Conservation (phyloP, 2,113 vertebrate species). For the Elaphurus davidianus region DNA sequence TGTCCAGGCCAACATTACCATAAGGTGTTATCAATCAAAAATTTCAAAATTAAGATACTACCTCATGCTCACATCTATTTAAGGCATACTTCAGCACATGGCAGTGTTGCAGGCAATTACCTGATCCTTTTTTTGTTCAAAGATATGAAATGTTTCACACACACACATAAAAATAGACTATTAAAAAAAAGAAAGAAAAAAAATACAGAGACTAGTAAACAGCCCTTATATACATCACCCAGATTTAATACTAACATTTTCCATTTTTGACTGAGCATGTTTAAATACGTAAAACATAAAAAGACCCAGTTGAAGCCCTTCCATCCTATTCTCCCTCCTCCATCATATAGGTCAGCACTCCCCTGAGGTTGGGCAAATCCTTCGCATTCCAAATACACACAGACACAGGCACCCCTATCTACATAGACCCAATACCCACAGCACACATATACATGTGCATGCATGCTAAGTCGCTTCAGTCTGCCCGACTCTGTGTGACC, state of each 20-base stretch:
- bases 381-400: background rate
- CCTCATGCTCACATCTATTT: background rate
- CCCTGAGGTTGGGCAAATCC: background rate
- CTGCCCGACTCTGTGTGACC: background rate
- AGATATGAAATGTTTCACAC: background rate
- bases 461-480: background rate
- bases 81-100: background rate
- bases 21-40: background rate
- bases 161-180: background rate
- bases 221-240: background rate
- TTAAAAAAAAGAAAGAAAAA: background rate
- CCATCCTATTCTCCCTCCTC: background rate
- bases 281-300: background rate
- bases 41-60: background rate
- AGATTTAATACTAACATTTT: background rate
- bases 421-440: background rate
- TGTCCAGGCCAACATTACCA: background rate
- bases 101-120: background rate
- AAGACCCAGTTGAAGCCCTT: background rate
- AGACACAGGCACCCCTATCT: background rate
- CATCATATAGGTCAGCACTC: background rate
- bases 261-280: background rate
- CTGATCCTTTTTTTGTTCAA: background rate
- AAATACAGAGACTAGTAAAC: background rate
- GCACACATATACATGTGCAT: background rate